Evolutionary conservation across 2,888 invertebrate species (phyloP).

Genomic region (Melitaea athalia): DNA sequence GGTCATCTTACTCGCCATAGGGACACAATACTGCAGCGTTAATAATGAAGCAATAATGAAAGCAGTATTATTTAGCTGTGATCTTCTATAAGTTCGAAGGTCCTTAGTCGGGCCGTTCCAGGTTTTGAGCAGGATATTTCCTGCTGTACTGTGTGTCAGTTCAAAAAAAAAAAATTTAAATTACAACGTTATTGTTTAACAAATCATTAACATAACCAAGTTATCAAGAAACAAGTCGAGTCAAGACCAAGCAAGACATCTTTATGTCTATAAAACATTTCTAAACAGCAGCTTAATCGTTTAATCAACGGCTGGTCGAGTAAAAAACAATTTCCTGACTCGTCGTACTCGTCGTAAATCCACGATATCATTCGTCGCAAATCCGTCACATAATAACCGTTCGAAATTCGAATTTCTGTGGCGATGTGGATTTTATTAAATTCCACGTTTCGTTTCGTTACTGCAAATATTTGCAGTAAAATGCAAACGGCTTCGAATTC

Average conservation of each 20-base stretch:
- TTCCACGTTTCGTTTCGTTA: conserved; percentile 39
- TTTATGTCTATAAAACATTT: neutral
- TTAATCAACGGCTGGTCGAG: neutral
- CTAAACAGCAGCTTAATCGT: neutral
- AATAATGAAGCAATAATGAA: no score
- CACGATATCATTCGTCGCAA: conserved; percentile 33
- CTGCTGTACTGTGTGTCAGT: no score
- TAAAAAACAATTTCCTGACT: conserved; percentile 7
- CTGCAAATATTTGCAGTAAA: conserved; percentile 25
- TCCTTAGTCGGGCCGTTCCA: no score
- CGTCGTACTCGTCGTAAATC: conserved; percentile 15
- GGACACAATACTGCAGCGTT: no score
- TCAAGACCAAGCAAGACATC: neutral
- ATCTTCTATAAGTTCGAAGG: no score
- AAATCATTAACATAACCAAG: no score
- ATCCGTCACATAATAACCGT: conserved; percentile 37
- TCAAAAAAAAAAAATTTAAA: no score
- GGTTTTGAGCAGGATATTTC: no score
- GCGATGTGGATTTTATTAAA: conserved; percentile 43
- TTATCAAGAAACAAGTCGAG: no score
- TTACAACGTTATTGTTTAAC: no score
- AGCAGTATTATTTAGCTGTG: no score
- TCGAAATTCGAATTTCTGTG: conserved; percentile 32
- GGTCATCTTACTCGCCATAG: neutral
- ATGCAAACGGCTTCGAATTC: conserved; percentile 28